These are phyloP conservation scores for Manduca sexta DNA, from an alignment of 1,140 invertebrate genomes.

Conservation along the genomic window DNA sequence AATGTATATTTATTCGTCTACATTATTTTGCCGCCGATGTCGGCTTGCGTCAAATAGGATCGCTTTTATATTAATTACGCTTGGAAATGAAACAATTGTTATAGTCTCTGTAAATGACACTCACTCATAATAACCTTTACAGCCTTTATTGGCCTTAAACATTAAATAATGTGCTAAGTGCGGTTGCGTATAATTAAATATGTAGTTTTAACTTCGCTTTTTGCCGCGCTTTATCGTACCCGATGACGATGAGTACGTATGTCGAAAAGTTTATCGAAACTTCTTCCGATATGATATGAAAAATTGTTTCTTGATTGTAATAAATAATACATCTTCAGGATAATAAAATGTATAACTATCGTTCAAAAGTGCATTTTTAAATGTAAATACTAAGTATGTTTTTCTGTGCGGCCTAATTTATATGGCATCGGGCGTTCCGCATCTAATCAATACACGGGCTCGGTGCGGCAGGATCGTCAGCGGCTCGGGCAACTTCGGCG, in stretches of 20 bases:
- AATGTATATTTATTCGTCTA: conserved; percentile 72
- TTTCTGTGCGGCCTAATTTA: conserved; percentile 71
- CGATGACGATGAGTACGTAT: too few relatives aligned
- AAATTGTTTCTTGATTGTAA: too few relatives aligned
- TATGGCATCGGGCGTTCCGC: conserved; percentile 72
- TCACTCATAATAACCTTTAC: conserved; percentile 8
- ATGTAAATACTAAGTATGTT: conserved; percentile 46
- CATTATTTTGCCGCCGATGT: conserved; percentile 58
- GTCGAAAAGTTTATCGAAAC: too few relatives aligned
- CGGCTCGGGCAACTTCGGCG: conserved; percentile 41
- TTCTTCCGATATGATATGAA: too few relatives aligned
- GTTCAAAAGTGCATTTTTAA: conserved; percentile 2
- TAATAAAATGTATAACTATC: too few relatives aligned
- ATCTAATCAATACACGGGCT: conserved; percentile 73
- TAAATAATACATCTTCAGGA: too few relatives aligned
- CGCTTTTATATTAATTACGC: conserved; percentile 52
- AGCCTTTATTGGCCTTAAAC: too few relatives aligned
- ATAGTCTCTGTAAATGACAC: conserved; percentile 17
- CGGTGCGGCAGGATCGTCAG: conserved; percentile 46
- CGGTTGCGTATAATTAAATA: too few relatives aligned
- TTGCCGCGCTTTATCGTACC: too few relatives aligned
- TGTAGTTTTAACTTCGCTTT: too few relatives aligned
- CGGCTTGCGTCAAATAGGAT: conserved; percentile 47
- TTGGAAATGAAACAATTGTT: conserved; percentile 19
- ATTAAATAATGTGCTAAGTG: too few relatives aligned